Conservation (phyloP, 2,888 invertebrate species). For the Cinara cedri region DNA sequence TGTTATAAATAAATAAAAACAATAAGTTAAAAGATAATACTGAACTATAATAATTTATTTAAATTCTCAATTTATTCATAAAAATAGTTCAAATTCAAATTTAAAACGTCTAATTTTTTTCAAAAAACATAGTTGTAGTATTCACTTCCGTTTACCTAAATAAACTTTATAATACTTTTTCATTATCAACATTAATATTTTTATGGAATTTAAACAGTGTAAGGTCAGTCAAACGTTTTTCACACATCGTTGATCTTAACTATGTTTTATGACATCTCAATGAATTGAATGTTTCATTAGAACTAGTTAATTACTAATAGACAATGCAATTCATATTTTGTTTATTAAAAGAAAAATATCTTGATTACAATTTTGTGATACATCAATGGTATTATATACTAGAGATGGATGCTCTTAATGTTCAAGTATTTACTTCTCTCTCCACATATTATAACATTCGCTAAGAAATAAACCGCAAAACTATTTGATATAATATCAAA, state of each 20-base stretch:
- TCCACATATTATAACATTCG: no score
- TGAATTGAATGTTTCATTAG: background rate
- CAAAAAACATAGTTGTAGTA: no score
- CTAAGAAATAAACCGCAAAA: no score
- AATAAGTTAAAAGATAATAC: no score
- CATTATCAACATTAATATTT: background rate
- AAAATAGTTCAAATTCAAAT: no score
- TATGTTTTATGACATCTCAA: background rate
- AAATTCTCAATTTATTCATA: no score
- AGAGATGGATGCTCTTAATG: background rate
- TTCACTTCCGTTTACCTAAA: background rate
- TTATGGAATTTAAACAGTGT: background rate
- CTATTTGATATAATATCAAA: no score
- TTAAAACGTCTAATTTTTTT: no score
- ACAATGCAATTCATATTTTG: constrained; percentile 13
- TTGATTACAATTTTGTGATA: constrained; percentile 18
- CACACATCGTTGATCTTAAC: constrained; percentile 16
- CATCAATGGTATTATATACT: background rate
- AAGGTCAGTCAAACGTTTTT: constrained; percentile 16
- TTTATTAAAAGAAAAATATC: constrained; percentile 6
- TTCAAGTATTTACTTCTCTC: no score
- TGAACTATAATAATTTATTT: no score
- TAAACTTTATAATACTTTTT: background rate
- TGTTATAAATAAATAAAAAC: no score
- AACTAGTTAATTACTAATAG: constrained; percentile 8